Base-by-base conservation (phyloP, 2,113 vertebrate genomes). In the Misgurnus mizolepis region DNA sequence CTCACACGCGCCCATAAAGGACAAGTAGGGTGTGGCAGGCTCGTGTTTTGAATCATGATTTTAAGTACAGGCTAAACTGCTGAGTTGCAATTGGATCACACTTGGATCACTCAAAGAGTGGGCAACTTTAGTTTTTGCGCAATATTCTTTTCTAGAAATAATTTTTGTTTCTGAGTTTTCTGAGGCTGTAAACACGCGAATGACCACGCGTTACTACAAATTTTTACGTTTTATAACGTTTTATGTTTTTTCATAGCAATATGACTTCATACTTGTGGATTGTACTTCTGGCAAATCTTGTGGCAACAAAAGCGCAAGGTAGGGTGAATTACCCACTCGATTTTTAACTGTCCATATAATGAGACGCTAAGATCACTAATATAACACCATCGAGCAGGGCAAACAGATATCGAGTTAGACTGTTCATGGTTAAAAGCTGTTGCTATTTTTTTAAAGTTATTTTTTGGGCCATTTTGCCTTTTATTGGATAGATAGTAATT, bases 201-300 rank as follows among this genome's bases (percentile, higher is more conserved):
- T 50, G 11, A 50, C 1, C 49, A 0, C 14, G 50, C 4, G 15
- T 53, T 53, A 53, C 5, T 53, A 10, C 12, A 14, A 11, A 53
- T 10, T 14, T 2, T 14, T 53, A 53, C 3, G 3, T 12, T 4
- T 53, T 5, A 14, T 53, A 4, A 14, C 50, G 50, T 14, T 41
- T 39, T 41, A 14, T 6, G 22, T 0, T 15, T 7, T 47, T 41
- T 39, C n/a, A 14, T 4, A 73, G 6, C 78, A 79, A 9, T 18
- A 92, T 92, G 91, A 83, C 76, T 83, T 80, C 77, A 10, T 72
- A n/a, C 17, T 9, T 88, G 47, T 76, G 89, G 87, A 84, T 83
- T 17, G 7, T 78, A 71, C 22, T 79, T 0, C 53, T 91, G 5
- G 72, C 88, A 18, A 41, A 78, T n/a, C 82, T 92, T 4, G n/a